phyloP scores from a whole-genome alignment of 2,113 vertebrate species.

The Narcine bancroftii region DNA sequence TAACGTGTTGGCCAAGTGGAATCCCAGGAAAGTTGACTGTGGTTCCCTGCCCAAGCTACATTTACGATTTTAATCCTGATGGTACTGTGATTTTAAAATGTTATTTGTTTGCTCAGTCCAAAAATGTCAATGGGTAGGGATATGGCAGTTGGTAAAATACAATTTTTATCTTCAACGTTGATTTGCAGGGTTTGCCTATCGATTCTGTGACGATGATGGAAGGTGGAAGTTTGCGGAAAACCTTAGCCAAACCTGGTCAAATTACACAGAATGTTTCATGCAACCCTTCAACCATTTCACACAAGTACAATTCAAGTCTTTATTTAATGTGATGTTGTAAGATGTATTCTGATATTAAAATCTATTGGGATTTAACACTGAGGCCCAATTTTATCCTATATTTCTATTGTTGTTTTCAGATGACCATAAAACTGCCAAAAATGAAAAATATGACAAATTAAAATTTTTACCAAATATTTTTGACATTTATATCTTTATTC shows the following conservation, averaged over 20 bases:
- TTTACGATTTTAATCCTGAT: constrained; percentile 84
- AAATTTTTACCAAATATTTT: neutral
- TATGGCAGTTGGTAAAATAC: neutral
- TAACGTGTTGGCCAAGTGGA: constrained; percentile 78
- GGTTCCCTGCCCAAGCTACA: constrained; percentile 70
- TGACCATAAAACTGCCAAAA: neutral
- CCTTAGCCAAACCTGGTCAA: constrained; percentile 73
- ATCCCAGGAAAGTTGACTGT: constrained; percentile 58
- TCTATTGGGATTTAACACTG: neutral
- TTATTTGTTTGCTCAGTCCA: neutral
- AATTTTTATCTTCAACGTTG: constrained; percentile 12
- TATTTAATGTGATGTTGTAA: neutral
- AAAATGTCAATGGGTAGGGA: neutral
- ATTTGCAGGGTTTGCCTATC: constrained; percentile 60
- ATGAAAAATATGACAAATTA: neutral
- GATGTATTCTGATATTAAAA: neutral
- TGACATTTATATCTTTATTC: constrained; percentile 35
- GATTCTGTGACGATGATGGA: constrained; percentile 67
- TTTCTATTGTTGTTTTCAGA: neutral
- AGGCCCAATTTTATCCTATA: neutral
- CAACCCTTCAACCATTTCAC: constrained; percentile 51
- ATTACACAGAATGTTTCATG: constrained; percentile 77
- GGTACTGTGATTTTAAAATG: constrained; percentile 51
- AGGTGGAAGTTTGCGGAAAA: constrained; percentile 69
- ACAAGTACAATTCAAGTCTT: constrained; percentile 47